Evolutionary conservation across 2,113 vertebrate genomes (phyloP).

Genomic region (Phylloscopus whistleri): DNA sequence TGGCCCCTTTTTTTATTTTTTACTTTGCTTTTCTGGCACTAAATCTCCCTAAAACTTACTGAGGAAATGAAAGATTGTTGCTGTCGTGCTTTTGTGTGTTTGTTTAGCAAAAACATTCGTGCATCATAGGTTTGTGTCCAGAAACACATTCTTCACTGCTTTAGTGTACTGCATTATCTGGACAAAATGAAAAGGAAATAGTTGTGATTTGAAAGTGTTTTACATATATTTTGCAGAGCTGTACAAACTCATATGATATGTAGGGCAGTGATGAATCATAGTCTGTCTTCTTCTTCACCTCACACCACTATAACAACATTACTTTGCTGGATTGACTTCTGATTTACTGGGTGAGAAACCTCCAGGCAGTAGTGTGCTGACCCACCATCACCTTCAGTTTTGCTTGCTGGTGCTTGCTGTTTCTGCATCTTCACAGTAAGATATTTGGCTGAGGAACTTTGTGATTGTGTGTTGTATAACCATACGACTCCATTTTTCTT

Average conservation of each 20-base stretch:
- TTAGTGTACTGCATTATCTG: neutral
- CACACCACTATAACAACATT: neutral
- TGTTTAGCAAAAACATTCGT: neutral
- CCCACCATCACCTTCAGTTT: neutral
- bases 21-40: neutral
- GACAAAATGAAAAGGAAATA: neutral
- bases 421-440: neutral
- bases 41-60: neutral
- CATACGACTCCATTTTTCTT: neutral
- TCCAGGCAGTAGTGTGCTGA: neutral
- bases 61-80: neutral
- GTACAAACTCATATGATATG: neutral
- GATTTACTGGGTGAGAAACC: slow-evolving; percentile 17
- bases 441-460: neutral
- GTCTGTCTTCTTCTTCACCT: neutral
- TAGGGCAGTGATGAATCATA: neutral
- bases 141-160: neutral
- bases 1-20: neutral
- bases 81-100: neutral
- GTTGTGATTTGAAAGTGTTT: neutral
- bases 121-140: neutral
- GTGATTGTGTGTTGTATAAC: neutral
- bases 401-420: neutral
- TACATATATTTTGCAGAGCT: neutral
- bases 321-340: neutral